Conservation (phyloP, 2,113 vertebrate genomes). For the Misgurnus anguillicaudatus region DNA sequence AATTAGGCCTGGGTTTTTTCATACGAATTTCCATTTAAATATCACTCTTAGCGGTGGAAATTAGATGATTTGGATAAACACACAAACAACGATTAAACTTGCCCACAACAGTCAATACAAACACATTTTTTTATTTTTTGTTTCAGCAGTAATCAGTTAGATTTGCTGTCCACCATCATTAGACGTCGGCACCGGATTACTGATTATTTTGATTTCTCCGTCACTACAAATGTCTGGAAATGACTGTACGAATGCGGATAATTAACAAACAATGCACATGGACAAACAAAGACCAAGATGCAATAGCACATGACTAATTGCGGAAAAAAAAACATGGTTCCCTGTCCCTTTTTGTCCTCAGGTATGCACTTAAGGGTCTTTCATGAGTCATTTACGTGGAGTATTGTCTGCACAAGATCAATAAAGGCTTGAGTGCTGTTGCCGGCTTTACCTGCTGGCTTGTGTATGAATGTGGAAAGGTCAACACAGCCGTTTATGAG, state of each 20-base stretch:
- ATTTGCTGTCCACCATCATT: not conserved
- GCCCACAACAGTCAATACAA: not conserved
- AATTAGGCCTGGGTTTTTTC: conserved; percentile 41
- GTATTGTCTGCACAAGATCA: conserved; percentile 61
- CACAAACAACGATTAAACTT: conserved; percentile 37
- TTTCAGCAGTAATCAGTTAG: conserved; percentile 24
- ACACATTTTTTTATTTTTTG: not conserved
- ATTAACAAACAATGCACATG: not conserved
- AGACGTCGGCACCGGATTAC: not conserved
- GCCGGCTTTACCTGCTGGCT: conserved; percentile 46
- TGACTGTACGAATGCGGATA: not conserved
- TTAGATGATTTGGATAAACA: conserved; percentile 24
- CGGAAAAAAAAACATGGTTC: not conserved
- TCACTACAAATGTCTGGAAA: conserved; percentile 4
- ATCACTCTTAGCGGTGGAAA: conserved; percentile 3
- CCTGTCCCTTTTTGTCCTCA: conserved; percentile 54
- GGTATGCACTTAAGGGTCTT: conserved; percentile 51
- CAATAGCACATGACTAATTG: not conserved
- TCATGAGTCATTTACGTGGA: conserved; percentile 47
- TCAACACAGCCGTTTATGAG: conserved; percentile 67
- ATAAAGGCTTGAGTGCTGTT: conserved; percentile 62
- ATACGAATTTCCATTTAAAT: conserved; percentile 26
- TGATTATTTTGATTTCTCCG: not conserved
- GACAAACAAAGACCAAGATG: not conserved
- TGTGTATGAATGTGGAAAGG: conserved; percentile 67